These are phyloP conservation scores for Psammodynastes pulverulentus DNA, from an alignment of 2,113 vertebrate genomes.

Conservation along the genomic window DNA sequence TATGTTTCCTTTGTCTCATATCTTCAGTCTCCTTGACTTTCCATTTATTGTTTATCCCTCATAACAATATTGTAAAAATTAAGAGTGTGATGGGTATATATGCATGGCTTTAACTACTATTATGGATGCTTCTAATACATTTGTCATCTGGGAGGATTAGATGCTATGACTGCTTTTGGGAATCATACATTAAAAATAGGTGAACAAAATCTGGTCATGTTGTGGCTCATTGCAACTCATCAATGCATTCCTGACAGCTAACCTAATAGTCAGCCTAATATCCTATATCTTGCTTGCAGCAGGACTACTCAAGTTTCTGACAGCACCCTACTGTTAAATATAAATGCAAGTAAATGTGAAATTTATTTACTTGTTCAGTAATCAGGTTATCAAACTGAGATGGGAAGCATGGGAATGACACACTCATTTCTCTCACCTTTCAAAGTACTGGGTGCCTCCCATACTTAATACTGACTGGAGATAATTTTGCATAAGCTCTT, in stretches of 20 bases:
- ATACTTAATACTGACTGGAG: background rate
- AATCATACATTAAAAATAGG: background rate
- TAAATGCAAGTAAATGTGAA: constrained; percentile 23
- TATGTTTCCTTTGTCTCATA: background rate
- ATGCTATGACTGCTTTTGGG: background rate
- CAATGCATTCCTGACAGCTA: background rate
- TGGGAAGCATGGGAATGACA: background rate
- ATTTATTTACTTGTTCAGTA: constrained; percentile 21
- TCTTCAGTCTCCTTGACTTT: background rate
- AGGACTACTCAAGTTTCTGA: background rate
- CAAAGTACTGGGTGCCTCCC: constrained; percentile 3
- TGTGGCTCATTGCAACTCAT: background rate
- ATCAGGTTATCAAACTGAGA: background rate
- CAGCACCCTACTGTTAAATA: background rate
- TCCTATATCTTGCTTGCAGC: background rate
- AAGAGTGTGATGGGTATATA: background rate
- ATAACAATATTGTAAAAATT: background rate
- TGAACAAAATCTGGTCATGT: background rate
- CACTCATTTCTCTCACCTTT: constrained; percentile 8
- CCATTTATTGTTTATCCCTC: background rate
- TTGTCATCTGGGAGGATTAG: background rate
- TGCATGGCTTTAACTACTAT: background rate
- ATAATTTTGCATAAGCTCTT: background rate
- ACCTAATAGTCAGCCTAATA: background rate
- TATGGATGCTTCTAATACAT: background rate